Evolutionary conservation across 2,113 vertebrate genomes (phyloP).

Genomic region (Podocnemis expansa): DNA sequence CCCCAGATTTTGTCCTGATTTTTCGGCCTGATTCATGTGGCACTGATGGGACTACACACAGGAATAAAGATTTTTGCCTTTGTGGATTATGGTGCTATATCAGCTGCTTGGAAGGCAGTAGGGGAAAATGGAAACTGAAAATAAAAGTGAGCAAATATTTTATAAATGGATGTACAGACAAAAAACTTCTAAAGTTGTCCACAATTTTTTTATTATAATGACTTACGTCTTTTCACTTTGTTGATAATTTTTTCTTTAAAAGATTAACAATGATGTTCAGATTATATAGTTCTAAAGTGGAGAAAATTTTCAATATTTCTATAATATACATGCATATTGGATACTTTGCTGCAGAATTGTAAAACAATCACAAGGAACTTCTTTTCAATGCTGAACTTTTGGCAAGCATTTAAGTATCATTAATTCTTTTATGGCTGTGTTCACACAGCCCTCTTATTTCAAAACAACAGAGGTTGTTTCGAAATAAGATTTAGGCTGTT

Average conservation of each 20-base stretch:
- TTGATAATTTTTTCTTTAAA: conserved; percentile 40
- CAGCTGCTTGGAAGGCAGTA: neutral
- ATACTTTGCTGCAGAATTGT: neutral
- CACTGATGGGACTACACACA: too few species aligned
- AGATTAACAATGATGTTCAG: conserved; percentile 27
- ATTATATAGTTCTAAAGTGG: neutral
- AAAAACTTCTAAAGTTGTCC: neutral
- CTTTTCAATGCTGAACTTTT: conserved; percentile 5
- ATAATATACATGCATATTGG: neutral
- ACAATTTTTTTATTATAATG: neutral
- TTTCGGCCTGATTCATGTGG: too few species aligned
- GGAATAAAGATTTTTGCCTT: too few species aligned
- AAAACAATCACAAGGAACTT: neutral
- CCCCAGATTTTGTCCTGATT: too few species aligned
- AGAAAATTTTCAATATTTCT: neutral
- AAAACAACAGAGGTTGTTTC: too few species aligned
- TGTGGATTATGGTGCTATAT: neutral
- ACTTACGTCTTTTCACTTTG: neutral
- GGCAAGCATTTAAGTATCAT: neutral
- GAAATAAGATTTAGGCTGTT: too few species aligned
- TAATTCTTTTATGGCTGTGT: neutral
- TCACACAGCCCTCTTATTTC: too few species aligned
- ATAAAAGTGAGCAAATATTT: neutral
- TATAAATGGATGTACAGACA: neutral
- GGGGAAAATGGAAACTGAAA: neutral